A percentile compares a stretch with the other conserved stretches of the same genome.
Conservation (phyloP, 2,113 vertebrate genomes). For the Bothrops jararaca region DNA sequence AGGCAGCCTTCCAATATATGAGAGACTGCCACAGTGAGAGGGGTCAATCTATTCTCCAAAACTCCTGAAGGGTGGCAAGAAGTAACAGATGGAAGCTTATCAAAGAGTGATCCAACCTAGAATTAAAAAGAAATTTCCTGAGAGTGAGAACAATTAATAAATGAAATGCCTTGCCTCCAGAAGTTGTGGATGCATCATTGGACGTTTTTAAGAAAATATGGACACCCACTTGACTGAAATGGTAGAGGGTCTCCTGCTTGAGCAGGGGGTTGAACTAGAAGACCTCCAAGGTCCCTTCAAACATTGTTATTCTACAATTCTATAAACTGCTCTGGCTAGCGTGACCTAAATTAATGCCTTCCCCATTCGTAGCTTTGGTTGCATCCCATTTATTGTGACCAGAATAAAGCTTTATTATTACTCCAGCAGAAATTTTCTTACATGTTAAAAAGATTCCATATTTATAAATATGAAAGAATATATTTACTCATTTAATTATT, state of each 20-base stretch:
- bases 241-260: background rate
- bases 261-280: background rate
- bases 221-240: background rate
- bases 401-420: background rate
- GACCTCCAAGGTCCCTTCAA: background rate
- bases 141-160: background rate
- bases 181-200: background rate
- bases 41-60: background rate
- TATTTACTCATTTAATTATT: background rate
- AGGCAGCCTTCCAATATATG: too few relatives aligned
- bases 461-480: background rate
- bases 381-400: background rate
- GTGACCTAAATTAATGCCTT: background rate
- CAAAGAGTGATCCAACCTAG: background rate
- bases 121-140: background rate
- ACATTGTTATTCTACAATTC: background rate
- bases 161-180: background rate
- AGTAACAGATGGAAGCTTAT: background rate
- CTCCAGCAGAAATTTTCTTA: background rate
- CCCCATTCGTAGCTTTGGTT: background rate
- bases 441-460: background rate
- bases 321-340: background rate
- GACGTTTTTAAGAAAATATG: background rate
- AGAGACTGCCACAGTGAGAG: background rate
- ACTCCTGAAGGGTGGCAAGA: background rate